Evolutionary conservation across 2,888 invertebrate genomes (phyloP).

Genomic region (Calliscelio sp.): DNA sequence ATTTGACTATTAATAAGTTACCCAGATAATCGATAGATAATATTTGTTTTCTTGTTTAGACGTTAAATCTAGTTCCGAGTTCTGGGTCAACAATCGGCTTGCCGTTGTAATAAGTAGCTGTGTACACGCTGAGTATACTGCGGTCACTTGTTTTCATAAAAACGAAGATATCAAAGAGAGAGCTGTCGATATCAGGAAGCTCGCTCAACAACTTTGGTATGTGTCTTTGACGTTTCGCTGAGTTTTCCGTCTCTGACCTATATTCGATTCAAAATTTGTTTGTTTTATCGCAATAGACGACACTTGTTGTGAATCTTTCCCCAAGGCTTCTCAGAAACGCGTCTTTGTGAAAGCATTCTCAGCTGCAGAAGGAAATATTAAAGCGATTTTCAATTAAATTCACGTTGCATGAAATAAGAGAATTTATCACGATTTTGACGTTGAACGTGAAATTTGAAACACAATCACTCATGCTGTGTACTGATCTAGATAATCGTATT

Average conservation of each 20-base stretch:
- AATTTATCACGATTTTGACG: conserved; percentile 12
- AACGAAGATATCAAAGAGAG: conserved; percentile 56
- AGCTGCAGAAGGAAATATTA: conserved; percentile 30
- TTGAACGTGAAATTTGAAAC: too few relatives aligned
- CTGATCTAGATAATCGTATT: too few relatives aligned
- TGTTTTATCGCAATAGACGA: conserved; percentile 56
- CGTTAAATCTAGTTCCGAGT: neutral
- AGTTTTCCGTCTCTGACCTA: conserved; percentile 48
- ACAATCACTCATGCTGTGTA: too few relatives aligned
- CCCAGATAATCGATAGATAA: neutral
- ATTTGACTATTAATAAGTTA: too few relatives aligned
- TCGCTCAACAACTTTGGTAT: conserved; percentile 42
- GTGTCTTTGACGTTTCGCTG: conserved; percentile 61
- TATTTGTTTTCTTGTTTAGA: neutral
- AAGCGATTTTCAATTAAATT: conserved; percentile 46
- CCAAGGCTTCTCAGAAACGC: conserved; percentile 4
- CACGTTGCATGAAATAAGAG: conserved; percentile 9
- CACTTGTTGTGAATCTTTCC: conserved; percentile 2
- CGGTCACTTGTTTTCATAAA: conserved; percentile 65
- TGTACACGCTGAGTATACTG: conserved; percentile 45
- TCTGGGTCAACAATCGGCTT: neutral
- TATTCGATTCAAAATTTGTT: conserved; percentile 66
- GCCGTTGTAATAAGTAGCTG: conserved; percentile 48
- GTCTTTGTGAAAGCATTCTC: conserved; percentile 32
- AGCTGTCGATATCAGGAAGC: conserved; percentile 65